These are phyloP conservation scores for Rhinichthys osculus DNA, from an alignment of 2,797 vertebrate genomes.

Conservation along the genomic window DNA sequence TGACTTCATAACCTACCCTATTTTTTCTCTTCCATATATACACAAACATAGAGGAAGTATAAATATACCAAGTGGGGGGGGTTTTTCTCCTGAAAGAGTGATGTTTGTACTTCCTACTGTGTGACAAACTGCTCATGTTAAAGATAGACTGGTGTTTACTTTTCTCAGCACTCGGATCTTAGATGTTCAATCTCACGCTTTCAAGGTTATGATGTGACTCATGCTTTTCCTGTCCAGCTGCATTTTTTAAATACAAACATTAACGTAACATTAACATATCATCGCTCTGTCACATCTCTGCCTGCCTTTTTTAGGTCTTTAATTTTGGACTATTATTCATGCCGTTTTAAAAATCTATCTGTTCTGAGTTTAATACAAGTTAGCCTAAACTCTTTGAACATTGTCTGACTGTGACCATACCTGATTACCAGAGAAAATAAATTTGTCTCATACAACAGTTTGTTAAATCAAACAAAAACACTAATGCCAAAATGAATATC, in stretches of 20 bases:
- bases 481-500: too few species aligned
- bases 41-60: constrained; percentile 42
- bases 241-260: neutral
- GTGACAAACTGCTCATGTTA: constrained; percentile 4
- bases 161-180: neutral
- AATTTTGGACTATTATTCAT: neutral
- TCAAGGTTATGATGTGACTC: neutral
- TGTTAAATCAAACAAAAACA: too few species aligned
- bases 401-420: too few species aligned
- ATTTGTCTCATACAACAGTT: too few species aligned
- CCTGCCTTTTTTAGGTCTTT: neutral
- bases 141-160: constrained; percentile 6
- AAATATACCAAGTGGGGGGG: neutral
- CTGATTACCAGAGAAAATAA: too few species aligned
- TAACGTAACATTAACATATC: neutral
- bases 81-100: neutral
- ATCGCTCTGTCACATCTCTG: neutral
- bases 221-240: neutral
- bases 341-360: neutral
- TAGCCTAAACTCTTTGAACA: too few species aligned
- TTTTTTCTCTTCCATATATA: neutral
- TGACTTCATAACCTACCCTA: neutral
- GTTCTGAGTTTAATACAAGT: neutral
- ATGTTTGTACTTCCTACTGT: neutral
- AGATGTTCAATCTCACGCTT: neutral